Conservation (phyloP, 1,140 invertebrate species). For the Pentalonia nigronervosa region DNA sequence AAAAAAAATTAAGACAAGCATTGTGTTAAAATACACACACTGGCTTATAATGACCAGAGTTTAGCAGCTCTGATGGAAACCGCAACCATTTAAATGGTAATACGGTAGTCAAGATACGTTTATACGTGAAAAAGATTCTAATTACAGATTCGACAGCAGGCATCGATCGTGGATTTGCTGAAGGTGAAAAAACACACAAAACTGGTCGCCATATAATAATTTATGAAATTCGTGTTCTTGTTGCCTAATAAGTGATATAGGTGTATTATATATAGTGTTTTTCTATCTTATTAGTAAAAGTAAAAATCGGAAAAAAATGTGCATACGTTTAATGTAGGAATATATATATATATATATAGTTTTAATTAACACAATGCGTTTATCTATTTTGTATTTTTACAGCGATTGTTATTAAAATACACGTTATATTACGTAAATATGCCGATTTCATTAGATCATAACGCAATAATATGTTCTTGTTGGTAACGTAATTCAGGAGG, state of each 20-base stretch:
- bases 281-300: neutral
- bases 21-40: conserved; percentile 52
- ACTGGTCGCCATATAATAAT: conserved; percentile 41
- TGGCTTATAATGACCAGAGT: conserved; percentile 30
- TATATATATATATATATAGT: neutral
- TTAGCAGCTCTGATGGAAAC: conserved; percentile 33
- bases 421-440: neutral
- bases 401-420: neutral
- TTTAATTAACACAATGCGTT: neutral
- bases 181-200: conserved; percentile 48
- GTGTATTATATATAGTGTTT: neutral
- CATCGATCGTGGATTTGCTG: conserved; percentile 26
- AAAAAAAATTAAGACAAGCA: conserved; percentile 49
- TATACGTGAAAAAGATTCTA: conserved; percentile 32
- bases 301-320: conserved; percentile 17
- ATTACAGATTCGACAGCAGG: conserved; percentile 24
- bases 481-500: neutral
- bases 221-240: conserved; percentile 18
- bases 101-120: conserved; percentile 46
- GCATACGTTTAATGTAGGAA: neutral
- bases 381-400: neutral
- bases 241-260: conserved; percentile 33
- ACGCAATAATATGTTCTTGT: neutral
- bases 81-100: conserved; percentile 54
- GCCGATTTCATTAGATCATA: neutral